phyloP scores from a whole-genome alignment of 1,140 invertebrate species.

The Gryllus bimaculatus region DNA sequence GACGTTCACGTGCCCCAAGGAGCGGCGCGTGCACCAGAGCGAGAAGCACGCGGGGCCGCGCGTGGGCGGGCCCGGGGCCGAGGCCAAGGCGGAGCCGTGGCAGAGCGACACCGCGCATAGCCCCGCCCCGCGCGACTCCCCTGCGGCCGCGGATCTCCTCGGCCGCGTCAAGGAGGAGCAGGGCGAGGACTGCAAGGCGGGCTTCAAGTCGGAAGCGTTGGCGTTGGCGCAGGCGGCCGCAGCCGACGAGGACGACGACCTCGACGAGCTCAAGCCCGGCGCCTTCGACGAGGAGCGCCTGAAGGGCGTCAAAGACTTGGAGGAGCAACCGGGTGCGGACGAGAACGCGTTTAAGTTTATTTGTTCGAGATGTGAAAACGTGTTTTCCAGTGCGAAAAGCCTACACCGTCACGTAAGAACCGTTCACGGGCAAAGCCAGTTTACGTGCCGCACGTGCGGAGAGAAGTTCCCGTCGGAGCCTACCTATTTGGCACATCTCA shows the following conservation, averaged over 20 bases:
- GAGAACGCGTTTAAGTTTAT: not conserved
- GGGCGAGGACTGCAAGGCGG: too few species aligned
- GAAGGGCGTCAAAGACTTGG: not conserved
- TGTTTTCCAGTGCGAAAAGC: conserved; percentile 24
- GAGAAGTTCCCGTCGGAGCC: conserved; percentile 48
- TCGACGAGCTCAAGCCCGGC: too few species aligned
- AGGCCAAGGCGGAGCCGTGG: not conserved
- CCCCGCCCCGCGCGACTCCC: too few species aligned
- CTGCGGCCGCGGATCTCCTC: too few species aligned
- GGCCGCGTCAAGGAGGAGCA: too few species aligned
- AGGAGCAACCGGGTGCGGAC: not conserved
- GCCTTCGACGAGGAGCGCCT: not conserved
- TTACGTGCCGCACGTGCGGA: conserved; percentile 47
- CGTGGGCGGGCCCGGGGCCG: not conserved
- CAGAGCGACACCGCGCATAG: not conserved
- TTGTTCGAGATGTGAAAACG: conserved; percentile 27
- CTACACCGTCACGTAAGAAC: conserved; percentile 1
- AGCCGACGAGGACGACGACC: too few species aligned
- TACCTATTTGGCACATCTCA: conserved; percentile 57
- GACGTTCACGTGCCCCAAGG: conserved; percentile 52
- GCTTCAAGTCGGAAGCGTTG: too few species aligned
- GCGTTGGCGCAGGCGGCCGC: too few species aligned
- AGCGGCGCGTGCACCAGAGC: conserved; percentile 50
- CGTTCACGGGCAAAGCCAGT: conserved; percentile 7
- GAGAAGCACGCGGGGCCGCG: conserved; percentile 22